These are phyloP conservation scores for Drosophila arizonae DNA, from an alignment of 1,140 invertebrate genomes.

Conservation along the genomic window DNA sequence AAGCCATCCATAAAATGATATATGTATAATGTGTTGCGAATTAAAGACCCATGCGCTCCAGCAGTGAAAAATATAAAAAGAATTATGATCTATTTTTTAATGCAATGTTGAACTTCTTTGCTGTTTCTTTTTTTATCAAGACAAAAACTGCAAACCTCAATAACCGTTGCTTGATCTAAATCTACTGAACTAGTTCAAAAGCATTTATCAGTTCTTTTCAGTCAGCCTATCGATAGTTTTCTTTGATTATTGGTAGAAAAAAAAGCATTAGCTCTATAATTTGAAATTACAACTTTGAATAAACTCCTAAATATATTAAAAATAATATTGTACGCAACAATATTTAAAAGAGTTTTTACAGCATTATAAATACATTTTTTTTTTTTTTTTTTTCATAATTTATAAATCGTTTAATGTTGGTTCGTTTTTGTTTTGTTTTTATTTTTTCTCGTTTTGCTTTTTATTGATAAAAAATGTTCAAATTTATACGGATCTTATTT, in stretches of 20 bases:
- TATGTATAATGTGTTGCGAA: background rate
- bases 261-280: background rate
- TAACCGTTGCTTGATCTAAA: background rate
- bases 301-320: too few relatives aligned
- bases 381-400: too few relatives aligned
- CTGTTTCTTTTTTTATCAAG: background rate
- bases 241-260: too few relatives aligned
- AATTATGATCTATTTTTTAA: too few relatives aligned
- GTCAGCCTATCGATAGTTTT: background rate
- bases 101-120: background rate
- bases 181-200: background rate
- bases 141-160: background rate
- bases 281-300: background rate
- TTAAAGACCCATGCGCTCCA: too few relatives aligned
- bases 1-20: background rate
- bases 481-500: slow-evolving; percentile 66
- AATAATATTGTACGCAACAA: too few relatives aligned
- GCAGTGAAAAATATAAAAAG: too few relatives aligned
- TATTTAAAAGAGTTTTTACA: too few relatives aligned
- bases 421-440: slow-evolving; percentile 45
- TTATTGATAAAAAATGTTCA: slow-evolving; percentile 80
- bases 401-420: slow-evolving; percentile 1
- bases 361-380: background rate
- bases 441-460: slow-evolving; percentile 54
- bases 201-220: background rate